Evolutionary conservation across 2,113 vertebrate species (phyloP), one percentile per base, ranked within the genome.

Genomic region (Actenoides hombroni): DNA sequence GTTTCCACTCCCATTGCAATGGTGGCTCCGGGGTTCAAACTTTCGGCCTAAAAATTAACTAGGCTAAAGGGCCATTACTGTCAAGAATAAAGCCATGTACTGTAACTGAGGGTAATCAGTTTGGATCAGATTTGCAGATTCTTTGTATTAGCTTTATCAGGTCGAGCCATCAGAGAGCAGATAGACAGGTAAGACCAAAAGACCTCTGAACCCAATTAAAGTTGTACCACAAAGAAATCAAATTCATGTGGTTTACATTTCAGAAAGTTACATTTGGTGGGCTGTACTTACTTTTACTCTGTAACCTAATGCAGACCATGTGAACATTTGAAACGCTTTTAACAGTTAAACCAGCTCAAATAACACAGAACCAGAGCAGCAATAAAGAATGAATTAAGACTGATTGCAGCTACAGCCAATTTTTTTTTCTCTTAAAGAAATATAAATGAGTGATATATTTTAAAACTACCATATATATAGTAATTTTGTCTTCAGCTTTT

Each of bases 341-440:
- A 98, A 98, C 97, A 98, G 98, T 98, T 98, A 98, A 97, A 98
- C 96, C 97, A 97, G 98, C 98, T 98, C 98, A 98, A 98, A 98
- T 98, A 98, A 98, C 98, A 98, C 96, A 97, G 97, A 98, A 98
- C 98, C 97, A 98, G 97, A 98, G 95, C 97, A 98, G 98, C 98
- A 98, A 98, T 98, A 98, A 98, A 98, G 98, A 98, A 98, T 98
- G 98, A 98, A 98, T 98, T 98, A 98, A 98, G 97, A 97, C 97
- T 97, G 98, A 98, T 98, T 98, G 97, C 95, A 97, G 97, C 95
- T 98, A 96, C 96, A 97, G 98, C 98, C 97, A 98, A 96, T 37
- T 94, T 96, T 96, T 97, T 97, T 96, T 81, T 39, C 73, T 87
- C 94, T 97, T 96, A 97, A 97, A 97, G 96, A 92, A 97, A 88